Base-by-base conservation (phyloP, 1,140 invertebrate genomes). In the Leptinotarsa undecemlineata region DNA sequence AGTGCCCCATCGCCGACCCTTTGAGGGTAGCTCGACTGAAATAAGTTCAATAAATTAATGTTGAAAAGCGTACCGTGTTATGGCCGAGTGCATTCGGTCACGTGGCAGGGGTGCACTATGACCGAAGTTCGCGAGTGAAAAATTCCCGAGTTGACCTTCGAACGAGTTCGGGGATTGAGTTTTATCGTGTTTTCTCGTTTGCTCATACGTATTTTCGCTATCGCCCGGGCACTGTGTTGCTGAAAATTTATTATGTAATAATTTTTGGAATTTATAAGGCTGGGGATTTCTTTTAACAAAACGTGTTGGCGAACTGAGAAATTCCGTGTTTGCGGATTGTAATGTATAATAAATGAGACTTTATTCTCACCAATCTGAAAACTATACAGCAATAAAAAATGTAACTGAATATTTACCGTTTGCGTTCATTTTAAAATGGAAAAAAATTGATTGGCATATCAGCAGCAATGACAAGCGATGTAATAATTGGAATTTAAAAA, bases 1-100 rank as follows among this genome's bases (percentile, higher is more conserved):
- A 61, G 69, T 57, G 20, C 48, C 23, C 48, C 26, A 66, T 20
- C n/a, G 48, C 48, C 15, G 21, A 42, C 15, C 33, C 51, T 60
- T 71, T 71, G 48, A 61, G 69, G 69, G 21, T 71, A 23, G 69
- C 19, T 33, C 21, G 42, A 61, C 48, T 33, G 69, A 23, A 71
- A 71, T 71, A 60, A 61, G 20, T 71, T 23, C 69, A 57, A 61
- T 71, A 61, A 71, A 71, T 71, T 71, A 60, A 48, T 20, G 69
- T 61, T 68, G 42, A 23, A 48, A 71, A 71, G 48, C 42, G 51
- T 71, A 48, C 48, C 48, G 51, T 20, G 21, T 21, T 71, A 17
- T 23, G 21, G 57, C 69, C 57, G n/a, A 48, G 48, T 71, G 69
- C 51, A 57, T 19, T 15, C 23, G 19, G 69, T 33, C 69, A 71